Evolutionary conservation across 2,113 vertebrate genomes (phyloP), one percentile per base, ranked within the genome.

Genomic region (Mesocricetus auratus): DNA sequence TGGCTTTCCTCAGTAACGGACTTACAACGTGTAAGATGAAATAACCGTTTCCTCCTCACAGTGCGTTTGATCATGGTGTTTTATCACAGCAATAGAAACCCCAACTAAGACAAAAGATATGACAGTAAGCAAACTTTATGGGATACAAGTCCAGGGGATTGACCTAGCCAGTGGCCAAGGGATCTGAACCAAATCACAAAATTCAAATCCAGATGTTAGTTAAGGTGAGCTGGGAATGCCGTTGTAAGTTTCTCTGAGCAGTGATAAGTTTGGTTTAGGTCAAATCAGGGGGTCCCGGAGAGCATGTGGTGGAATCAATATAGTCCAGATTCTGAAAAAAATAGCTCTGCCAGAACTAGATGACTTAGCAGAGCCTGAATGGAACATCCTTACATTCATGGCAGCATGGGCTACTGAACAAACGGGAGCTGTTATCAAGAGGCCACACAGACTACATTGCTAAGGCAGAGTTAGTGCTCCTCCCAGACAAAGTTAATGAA

Each of bases 181-280:
- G 74, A 92, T 58, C 58, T 89, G 71, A 60, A 75, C 24, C 47
- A 91, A 93, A 91, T 77, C 42, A 83, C 19, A 92, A 56, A 91
- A 85, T 68, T 74, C 77, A 68, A 81, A 69, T 89, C 53, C 69
- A 92, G 33, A 13, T 73, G 45, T 74, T 21, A 56, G 53, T 45
- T 90, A 89, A 89, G 64, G 50, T 89, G 64, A 86, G 8, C 58
- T 81, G 24, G 39, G 56, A 69, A 39, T 75, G 24, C 39, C 64
- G 50, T 31, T 36, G 47, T 19, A 47, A 86, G 36, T 69, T 69
- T 89, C 47, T 77, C 66, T 71, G 85, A 82, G 78, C 7, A 36
- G 50, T 45, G 21, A 71, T 64, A 45, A 71, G 68, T 74, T 74
- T 86, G 31, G 24, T 69, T 86, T 50, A 81, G 66, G 17, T 74